Evolutionary conservation across 2,888 invertebrate species (phyloP), one percentile per base, ranked within the genome.

Genomic region (Lathronympha strigana): DNA sequence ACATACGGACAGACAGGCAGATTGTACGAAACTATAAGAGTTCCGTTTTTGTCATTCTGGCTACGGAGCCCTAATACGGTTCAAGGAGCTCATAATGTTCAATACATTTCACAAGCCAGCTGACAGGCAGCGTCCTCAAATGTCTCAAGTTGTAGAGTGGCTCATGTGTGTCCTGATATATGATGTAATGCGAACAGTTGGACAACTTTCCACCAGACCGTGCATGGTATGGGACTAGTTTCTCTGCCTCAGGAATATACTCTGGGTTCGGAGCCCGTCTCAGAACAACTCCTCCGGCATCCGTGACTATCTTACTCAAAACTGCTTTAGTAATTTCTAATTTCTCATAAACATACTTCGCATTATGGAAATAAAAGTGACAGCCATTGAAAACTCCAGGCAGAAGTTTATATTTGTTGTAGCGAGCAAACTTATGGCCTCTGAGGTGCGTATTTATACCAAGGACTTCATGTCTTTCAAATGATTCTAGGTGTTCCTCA

Each of bases 351-450:
- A 92, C 88, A 70, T 87, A 89, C 43, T 87, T 86, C 0, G 76
- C 71, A 68, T 92, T 92, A 68, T 90, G 87, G 49, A 94, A 86
- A 73, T 94, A 95, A 71, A 95, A 93, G 68, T 93, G 92, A 68
- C 95, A 95, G 0, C 95, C 94, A 69, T 94, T 90, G 72, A 95
- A 95, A 21, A 95, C 79, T 0, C 93, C 92, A 0, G 95, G 95
- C 13, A 94, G 80, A 87, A 94, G 92, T 54, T 86, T 88, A 71
- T 93, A 91, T 68, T 88, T 87, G 72, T 93, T 94, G 61, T 83
- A 84, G 23, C 95, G 82, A 0, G 94, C 88, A 36, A 85, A 89
- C 58, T 87, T 92, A 0, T 89, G 88, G 0, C 92, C 88, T 51
- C 85, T 79, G n/a, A n/a, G n/a, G 19, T 92, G 89, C 0, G 80